Evolutionary conservation across 2,113 vertebrate genomes (phyloP).

Genomic region (Callipepla californica): DNA sequence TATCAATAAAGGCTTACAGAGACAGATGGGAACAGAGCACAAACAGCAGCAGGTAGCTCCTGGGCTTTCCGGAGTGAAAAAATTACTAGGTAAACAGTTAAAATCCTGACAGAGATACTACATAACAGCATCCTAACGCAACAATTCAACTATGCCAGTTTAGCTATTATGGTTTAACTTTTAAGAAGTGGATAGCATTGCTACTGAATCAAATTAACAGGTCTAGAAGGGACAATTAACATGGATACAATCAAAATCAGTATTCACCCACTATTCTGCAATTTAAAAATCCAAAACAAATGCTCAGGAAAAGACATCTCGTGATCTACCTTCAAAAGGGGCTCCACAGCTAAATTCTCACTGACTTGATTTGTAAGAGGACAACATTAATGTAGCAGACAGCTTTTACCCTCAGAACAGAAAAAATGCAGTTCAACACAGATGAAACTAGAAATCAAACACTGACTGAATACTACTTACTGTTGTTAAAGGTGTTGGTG

Average conservation of each 20-base stretch:
- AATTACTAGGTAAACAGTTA: background rate
- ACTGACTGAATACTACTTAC: conserved; percentile 24
- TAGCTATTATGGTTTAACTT: background rate
- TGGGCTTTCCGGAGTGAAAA: background rate
- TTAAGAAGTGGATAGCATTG: background rate
- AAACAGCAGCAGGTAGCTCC: background rate
- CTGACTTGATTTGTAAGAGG: background rate
- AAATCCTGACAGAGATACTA: background rate
- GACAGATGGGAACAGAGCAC: background rate
- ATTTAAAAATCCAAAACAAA: background rate
- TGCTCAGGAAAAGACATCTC: background rate
- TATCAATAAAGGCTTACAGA: background rate
- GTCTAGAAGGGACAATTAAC: background rate
- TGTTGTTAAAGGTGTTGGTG: conserved; percentile 81
- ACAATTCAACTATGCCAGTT: background rate
- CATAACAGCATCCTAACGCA: background rate
- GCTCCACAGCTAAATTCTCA: background rate
- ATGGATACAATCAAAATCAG: background rate
- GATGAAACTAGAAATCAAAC: background rate
- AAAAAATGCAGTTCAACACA: background rate
- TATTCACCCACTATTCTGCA: background rate
- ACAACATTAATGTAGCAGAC: fast-evolving
- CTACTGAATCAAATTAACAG: background rate
- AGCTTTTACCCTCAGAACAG: background rate
- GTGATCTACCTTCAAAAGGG: background rate